A percentile compares a stretch with the other conserved stretches of the same genome.
Conservation (phyloP, 2,888 invertebrate genomes). For the Drosophila monieri region DNA sequence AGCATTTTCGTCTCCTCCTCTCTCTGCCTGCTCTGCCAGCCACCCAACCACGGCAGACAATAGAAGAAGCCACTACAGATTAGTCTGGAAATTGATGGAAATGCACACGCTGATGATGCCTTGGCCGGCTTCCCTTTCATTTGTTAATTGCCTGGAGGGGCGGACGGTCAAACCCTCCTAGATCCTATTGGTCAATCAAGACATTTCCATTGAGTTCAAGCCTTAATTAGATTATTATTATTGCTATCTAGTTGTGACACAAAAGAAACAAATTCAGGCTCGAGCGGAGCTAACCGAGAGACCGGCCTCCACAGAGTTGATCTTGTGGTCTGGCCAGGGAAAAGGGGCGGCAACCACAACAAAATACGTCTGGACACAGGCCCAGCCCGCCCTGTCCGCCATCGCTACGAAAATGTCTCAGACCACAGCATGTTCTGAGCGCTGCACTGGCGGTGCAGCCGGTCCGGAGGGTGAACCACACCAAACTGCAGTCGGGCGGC, state of each 20-base stretch:
- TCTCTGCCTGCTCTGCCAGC: neutral
- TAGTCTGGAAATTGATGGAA: constrained; percentile 3
- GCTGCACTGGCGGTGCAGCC: constrained; percentile 25
- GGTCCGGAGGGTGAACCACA: constrained; percentile 1
- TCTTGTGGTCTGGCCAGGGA: constrained; percentile 42
- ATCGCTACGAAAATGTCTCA: constrained; percentile 62
- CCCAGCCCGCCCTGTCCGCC: constrained; percentile 29
- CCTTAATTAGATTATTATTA: constrained; percentile 76
- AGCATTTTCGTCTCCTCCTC: constrained; percentile 18
- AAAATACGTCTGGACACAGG: constrained; percentile 74
- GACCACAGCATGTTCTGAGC: constrained; percentile 62
- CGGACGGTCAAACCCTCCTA: neutral
- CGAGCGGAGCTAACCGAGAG: constrained; percentile 17
- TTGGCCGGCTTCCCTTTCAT: constrained; percentile 11
- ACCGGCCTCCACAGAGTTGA: constrained; percentile 35
- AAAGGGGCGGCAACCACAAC: constrained; percentile 57
- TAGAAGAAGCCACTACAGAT: constrained; percentile 4
- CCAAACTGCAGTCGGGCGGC: neutral
- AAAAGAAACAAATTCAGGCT: constrained; percentile 14
- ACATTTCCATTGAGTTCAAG: constrained; percentile 45
- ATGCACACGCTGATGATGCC: constrained; percentile 1
- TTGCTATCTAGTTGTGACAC: constrained; percentile 51
- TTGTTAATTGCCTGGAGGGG: constrained; percentile 23
- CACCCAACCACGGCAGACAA: constrained; percentile 3
- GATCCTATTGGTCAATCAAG: constrained; percentile 17